Base-by-base conservation (phyloP, 2,888 invertebrate genomes). In the Chrysotoxum bicinctum region DNA sequence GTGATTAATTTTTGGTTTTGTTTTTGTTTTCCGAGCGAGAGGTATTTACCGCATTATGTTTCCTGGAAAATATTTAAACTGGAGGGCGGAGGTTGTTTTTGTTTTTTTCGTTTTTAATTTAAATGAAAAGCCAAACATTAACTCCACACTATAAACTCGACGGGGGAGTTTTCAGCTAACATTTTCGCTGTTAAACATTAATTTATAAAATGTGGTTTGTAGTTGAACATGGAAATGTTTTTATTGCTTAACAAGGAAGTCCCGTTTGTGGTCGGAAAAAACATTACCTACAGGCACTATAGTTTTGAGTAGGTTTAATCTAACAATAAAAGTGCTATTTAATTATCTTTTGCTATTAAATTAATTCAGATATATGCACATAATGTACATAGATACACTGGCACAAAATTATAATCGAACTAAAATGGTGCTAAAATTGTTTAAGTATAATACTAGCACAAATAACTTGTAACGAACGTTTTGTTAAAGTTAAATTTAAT, bases 151-250 rank as follows among this genome's bases (percentile, higher is more conserved):
- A 26, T 7, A 6, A 6, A 14, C 64, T 21, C 56, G 32, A 12
- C 43, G 68, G 68, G 30, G 23, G 45, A 43, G 35, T 35, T 58
- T 40, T 52, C 40, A 23, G 35, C 32, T 40, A 48, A 66, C 56
- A 58, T n/a, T 40, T 48, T 54, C 16, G n/a, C 19, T 50, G 64
- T 52, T 48, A 23, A 45, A 45, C 52, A 54, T 79, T 48, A 40
- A 50, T 78, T 78, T 56, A 32, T 62, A 52, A 74, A 60, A 45
- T 74, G 68, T 35, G 74, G 73, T 73, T 48, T 19, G 66, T 21
- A 32, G 56, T 23, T 23, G 21, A 66, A 68, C 72, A 66, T 35
- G 75, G 16, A 19, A 54, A 54, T 45, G 54, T 70, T 62, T 40
- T 50, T 30, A 45, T 43, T 62, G 62, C 30, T 62, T 30, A 16